These are phyloP conservation scores for Psix sp. DNA, from an alignment of 1,140 invertebrate genomes.

Conservation along the genomic window DNA sequence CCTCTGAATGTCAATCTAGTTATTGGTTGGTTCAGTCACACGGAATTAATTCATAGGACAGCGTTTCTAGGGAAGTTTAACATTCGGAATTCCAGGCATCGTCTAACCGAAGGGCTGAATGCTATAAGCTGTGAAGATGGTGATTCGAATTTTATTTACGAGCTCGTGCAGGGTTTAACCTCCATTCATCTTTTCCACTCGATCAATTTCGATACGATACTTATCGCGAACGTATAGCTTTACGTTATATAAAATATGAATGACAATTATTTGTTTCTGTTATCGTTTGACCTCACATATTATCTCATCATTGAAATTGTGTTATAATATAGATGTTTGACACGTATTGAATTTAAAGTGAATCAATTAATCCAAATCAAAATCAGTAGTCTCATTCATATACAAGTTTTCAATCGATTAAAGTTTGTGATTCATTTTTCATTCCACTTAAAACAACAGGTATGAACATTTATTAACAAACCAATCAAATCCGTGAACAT, in stretches of 20 bases:
- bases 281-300: no score
- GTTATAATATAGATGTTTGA: no score
- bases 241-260: constrained; percentile 14
- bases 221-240: constrained; percentile 11
- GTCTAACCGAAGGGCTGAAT: constrained; percentile 41
- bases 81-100: constrained; percentile 38
- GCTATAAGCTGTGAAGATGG: constrained; percentile 21
- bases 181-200: constrained; percentile 41
- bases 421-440: no score
- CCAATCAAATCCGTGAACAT: no score
- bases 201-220: constrained; percentile 33
- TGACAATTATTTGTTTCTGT: constrained; percentile 34
- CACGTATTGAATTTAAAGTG: no score
- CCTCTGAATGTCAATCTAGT: constrained; percentile 42
- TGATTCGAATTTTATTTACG: constrained; percentile 42
- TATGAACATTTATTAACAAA: no score
- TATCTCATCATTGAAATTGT: no score
- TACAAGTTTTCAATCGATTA: no score
- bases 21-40: constrained; percentile 49
- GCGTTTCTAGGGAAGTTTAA: constrained; percentile 31
- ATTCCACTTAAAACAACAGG: no score
- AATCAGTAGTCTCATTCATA: no score
- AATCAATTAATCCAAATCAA: no score
- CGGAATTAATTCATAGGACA: constrained; percentile 44
- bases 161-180: constrained; percentile 14